Evolutionary conservation across 2,888 invertebrate genomes (phyloP).

Genomic region (Spodoptera exigua): DNA sequence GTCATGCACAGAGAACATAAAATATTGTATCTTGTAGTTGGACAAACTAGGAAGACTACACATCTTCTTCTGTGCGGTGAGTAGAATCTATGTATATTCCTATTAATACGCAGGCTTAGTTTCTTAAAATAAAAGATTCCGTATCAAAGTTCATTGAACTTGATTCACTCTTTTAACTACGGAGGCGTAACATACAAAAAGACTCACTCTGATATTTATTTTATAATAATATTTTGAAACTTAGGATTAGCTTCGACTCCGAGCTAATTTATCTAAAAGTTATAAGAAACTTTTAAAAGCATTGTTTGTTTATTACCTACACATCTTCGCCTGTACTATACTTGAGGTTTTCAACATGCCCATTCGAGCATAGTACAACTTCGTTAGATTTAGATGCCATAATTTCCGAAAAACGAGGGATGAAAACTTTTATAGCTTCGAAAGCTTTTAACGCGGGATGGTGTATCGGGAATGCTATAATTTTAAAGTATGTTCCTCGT

Average conservation of each 20-base stretch:
- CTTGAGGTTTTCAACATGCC: slow-evolving; percentile 15
- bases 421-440: slow-evolving; percentile 57
- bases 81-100: neutral
- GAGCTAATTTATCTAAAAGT: too few relatives aligned
- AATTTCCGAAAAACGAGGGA: slow-evolving; percentile 54
- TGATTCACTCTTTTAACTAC: too few relatives aligned
- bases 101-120: neutral
- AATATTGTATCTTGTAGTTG: slow-evolving; percentile 23
- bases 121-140: too few relatives aligned
- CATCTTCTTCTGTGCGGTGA: neutral
- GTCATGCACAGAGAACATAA: slow-evolving; percentile 6
- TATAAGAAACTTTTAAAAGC: neutral
- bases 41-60: neutral
- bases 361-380: slow-evolving; percentile 44
- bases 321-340: neutral
- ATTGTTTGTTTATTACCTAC: neutral
- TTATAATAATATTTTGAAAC: too few relatives aligned
- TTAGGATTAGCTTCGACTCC: too few relatives aligned
- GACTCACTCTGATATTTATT: too few relatives aligned
- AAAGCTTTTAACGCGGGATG: slow-evolving; percentile 57
- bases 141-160: too few relatives aligned
- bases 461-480: slow-evolving; percentile 56
- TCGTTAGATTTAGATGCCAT: slow-evolving; percentile 56
- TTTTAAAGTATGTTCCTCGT: slow-evolving; percentile 53
- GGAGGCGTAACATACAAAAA: too few relatives aligned